Evolutionary conservation across 2,888 invertebrate species (phyloP), one percentile per base, ranked within the genome.

Genomic region (Microchrysa polita): DNA sequence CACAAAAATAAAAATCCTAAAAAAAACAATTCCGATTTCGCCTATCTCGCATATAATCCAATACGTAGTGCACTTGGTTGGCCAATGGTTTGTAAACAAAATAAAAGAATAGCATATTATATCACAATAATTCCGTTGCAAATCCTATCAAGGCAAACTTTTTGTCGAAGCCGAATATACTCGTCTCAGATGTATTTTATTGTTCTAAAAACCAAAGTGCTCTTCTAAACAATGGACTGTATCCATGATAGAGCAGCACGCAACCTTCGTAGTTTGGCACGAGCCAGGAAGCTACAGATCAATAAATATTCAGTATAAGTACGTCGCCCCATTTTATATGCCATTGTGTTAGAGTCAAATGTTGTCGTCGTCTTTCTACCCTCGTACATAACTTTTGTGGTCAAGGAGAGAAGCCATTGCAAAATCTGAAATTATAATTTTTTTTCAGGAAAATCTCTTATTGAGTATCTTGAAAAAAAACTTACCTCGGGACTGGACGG

Each of bases 301-400:
- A 92, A 84, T 79, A 91, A 87, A 83, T 91, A 92, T 81, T 92
- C 92, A 0, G 91, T 89, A 82, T 89, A 90, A 74, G 90, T 90
- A 74, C 90, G 87, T n/a, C 89, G 85, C 42, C 89, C 88, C 55
- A 74, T 76, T 40, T 77, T 80, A 72, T 78, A 79, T 22, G 76
- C 74, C 27, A 77, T 57, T n/a, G 75, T 76, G 48, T 75, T 77
- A n/a, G 44, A 20, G 27, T 60, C 75, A n/a, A n/a, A n/a, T 48
- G 67, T 71, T 73, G 10, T 42, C 18, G 44, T 23, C 44, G 59
- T 23, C 16, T 85, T 79, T 23, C 86, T 85, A 65, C 88, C 88
- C 80, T 92, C 91, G 79, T 90, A 92, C 75, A 93, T 86, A 16
- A 92, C 88, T 86, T 93, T 93, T 9, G 92, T 91, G 1, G 92